Evolutionary conservation across 2,797 vertebrate species (phyloP), one percentile per base, ranked within the genome.

Genomic region (Melanotaenia maccullochi): DNA sequence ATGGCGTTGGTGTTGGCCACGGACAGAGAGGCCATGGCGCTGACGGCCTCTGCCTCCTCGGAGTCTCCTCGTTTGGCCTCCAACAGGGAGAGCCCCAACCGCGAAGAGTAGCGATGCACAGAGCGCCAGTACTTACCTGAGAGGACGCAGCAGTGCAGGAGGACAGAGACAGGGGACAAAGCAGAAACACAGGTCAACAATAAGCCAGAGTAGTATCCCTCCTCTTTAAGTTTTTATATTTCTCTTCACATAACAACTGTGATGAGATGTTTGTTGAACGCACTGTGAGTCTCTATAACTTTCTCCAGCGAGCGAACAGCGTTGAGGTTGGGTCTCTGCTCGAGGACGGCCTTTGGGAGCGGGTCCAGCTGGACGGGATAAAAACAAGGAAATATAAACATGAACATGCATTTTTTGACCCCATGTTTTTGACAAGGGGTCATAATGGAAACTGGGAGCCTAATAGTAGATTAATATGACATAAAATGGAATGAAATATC

Each of bases 21-120:
- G 0, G 97, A 99, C 75, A 99, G 92, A 0, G 96, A 98, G n/a
- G 97, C 97, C 97, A 99, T 98, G 76, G 97, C 97, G 0, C 94
- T 98, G 82, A 99, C 96, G 0, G 97, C 97, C 88, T 99, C 97
- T 0, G 97, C 96, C 86, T 99, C 97, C 77, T 99, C 97, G 0
- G 94, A 98, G 91, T 99, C 97, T 0, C 96, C 95, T 65, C 95
- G 95, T 84, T 97, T 97, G 20, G 96, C 96, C 85, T 98, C 97
- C 24, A 96, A 85, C 87, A 98, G 92, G 14, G 97, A 98, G 8
- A 95, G 95, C 0, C 94, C 95, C 44, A 95, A 91, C 0, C 93
- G 95, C 9, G 96, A 93, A 1, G 94, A 81, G 0, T 82, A 89
- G 40, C 93, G 94, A 58, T 96, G 96, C 63, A 98, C 93, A 24